Base-by-base conservation (phyloP, 2,113 vertebrate genomes). In the Cynopterus brachyotis region DNA sequence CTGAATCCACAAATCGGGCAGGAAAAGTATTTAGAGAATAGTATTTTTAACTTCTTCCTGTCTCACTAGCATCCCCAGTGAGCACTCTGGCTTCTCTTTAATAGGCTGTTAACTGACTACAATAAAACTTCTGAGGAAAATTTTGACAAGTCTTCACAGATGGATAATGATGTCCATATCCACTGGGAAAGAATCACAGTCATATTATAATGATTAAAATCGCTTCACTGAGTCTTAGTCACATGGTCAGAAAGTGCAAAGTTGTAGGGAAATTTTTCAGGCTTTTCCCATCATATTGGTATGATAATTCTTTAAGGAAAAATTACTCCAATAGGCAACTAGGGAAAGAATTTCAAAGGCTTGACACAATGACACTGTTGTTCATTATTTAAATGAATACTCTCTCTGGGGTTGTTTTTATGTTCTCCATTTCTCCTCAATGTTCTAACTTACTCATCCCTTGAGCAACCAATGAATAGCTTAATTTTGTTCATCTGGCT, bases 291-390 rank as follows among this genome's bases (percentile, higher is more conserved):
- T 76, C n/a, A 82, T 45, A 81, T 47, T 94, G 42, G 64, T 93
- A 88, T 67, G 32, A 87, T 86, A 88, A 94, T 79, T 94, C 57
- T 91, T 94, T 59, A 94, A 86, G 94, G 53, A 89, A 92, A 89
- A 81, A 22, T 91, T 92, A 96, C 22, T 83, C 60, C 37, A 94
- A 60, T 42, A 60, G 30, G 50, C 69, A 97, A 92, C 8, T 7
- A 92, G 66, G 70, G 78, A 76, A 92, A 91, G 59, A 94, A 85
- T 92, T 86, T 89, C 79, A 90, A 94, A 97, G 73, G 30, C 66
- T 73, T 17, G 1, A 85, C 19, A 89, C 19, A 93, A 78, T 45
- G 73, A 85, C 19, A 42, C 17, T 82, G 47, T 17, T 96, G 69
- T 83, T 95, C 53, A 17, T 86, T 91, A 91, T 37, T 89, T 82